These are phyloP conservation scores for Goniozus legneri DNA, from an alignment of 1,140 invertebrate genomes.

Conservation along the genomic window DNA sequence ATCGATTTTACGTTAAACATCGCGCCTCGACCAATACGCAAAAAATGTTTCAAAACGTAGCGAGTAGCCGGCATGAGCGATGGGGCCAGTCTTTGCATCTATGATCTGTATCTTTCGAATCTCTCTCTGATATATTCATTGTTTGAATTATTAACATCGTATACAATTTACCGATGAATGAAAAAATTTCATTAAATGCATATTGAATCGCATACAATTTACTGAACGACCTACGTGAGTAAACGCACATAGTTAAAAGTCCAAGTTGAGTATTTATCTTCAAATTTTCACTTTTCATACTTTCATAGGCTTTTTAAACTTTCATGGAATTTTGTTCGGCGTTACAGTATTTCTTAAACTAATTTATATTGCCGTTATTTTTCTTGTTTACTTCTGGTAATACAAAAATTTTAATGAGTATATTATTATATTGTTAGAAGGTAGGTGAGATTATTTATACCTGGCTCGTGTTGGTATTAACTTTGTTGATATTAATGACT, in stretches of 20 bases:
- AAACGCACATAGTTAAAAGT: not conserved
- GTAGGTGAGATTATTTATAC: no score
- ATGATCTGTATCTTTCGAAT: slow-evolving; percentile 51
- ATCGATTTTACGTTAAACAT: not conserved
- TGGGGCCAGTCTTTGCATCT: slow-evolving; percentile 53
- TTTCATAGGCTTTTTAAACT: no score
- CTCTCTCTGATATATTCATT: slow-evolving; percentile 33
- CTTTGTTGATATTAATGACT: no score
- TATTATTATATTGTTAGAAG: no score
- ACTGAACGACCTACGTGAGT: not conserved
- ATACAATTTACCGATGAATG: no score
- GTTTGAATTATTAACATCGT: no score
- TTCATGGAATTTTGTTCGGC: no score
- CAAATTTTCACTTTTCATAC: not conserved
- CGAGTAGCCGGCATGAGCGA: slow-evolving; percentile 51
- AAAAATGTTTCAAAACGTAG: slow-evolving; percentile 13
- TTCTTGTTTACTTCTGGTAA: no score
- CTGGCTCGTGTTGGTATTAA: no score
- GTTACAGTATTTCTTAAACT: no score
- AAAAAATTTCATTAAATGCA: slow-evolving; percentile 21
- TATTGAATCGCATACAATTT: slow-evolving; percentile 8
- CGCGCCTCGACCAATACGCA: slow-evolving; percentile 14
- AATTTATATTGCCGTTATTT: no score
- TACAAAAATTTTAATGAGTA: no score
- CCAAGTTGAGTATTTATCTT: not conserved